Conservation (phyloP, 2,113 vertebrate genomes). For the Lophius piscatorius region DNA sequence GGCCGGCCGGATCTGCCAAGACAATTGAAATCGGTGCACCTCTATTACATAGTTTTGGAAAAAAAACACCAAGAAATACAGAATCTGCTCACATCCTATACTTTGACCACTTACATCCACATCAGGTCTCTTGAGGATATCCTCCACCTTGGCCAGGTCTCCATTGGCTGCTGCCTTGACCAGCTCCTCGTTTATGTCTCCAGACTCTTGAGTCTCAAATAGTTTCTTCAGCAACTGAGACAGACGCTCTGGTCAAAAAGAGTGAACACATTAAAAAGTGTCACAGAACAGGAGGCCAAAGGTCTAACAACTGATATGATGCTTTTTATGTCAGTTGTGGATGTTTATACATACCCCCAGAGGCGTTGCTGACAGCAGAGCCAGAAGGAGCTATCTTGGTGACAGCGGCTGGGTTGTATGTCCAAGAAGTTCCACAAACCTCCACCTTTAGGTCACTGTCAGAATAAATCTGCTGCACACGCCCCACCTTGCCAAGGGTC, state of each 20-base stretch:
- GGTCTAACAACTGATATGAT: conserved; percentile 32
- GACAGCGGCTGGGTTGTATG: conserved; percentile 97
- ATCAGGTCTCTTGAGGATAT: conserved; percentile 95
- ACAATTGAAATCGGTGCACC: too few species aligned
- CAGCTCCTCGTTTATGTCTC: conserved; percentile 98
- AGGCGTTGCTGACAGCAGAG: conserved; percentile 96
- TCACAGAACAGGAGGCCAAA: conserved; percentile 18
- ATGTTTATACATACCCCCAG: conserved; percentile 86
- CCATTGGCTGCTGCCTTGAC: conserved; percentile 99
- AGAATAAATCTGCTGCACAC: conserved; percentile 98
- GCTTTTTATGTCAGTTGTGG: conserved; percentile 10
- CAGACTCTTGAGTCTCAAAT: conserved; percentile 98
- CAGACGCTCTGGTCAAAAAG: conserved; percentile 85
- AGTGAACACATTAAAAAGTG: conserved; percentile 19
- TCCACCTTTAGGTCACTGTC: conserved; percentile 99
- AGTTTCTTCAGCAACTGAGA: conserved; percentile 97
- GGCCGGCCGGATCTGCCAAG: too few species aligned
- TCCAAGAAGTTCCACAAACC: conserved; percentile 99
- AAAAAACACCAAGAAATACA: not conserved
- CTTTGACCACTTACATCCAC: conserved; percentile 87
- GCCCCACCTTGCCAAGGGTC: conserved; percentile 98
- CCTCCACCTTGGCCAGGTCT: conserved; percentile 97
- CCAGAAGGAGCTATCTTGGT: conserved; percentile 97
- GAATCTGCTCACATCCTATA: not conserved
- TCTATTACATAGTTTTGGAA: not conserved